These are phyloP conservation scores for Drosophila funebris DNA, from an alignment of 1,140 invertebrate species.

Conservation along the genomic window DNA sequence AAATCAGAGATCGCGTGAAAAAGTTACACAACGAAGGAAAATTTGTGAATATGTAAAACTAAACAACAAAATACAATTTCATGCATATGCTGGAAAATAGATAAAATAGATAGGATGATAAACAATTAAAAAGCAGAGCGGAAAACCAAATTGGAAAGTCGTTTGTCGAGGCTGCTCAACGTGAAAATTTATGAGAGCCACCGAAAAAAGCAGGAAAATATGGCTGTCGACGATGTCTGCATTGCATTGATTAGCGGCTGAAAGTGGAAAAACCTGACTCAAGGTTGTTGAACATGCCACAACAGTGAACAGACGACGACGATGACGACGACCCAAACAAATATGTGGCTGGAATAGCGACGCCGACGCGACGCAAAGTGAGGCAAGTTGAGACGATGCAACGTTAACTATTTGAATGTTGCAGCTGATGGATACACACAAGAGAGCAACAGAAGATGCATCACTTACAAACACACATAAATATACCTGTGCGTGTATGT, in stretches of 20 bases:
- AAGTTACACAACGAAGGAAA: constrained; percentile 63
- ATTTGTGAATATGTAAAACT: constrained; percentile 49
- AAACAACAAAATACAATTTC: constrained; percentile 19
- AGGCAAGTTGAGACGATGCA: constrained; percentile 6
- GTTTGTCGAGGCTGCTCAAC: constrained; percentile 35
- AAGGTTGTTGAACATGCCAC: constrained; percentile 82
- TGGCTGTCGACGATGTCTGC: constrained; percentile 46
- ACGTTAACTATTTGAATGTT: constrained; percentile 75
- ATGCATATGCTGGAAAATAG: constrained; percentile 24
- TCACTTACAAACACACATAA: constrained; percentile 18
- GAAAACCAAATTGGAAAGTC: constrained; percentile 77
- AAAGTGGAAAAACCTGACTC: constrained; percentile 84
- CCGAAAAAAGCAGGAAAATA: constrained; percentile 54
- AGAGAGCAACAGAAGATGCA: constrained; percentile 26
- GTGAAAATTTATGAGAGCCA: constrained; percentile 66
- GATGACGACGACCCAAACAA: constrained; percentile 34
- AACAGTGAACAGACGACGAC: constrained; percentile 20
- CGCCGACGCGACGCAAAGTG: constrained; percentile 25
- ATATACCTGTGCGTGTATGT: not conserved
- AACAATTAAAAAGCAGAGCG: constrained; percentile 46
- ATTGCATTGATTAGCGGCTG: constrained; percentile 66
- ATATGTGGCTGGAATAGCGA: constrained; percentile 61
- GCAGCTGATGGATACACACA: constrained; percentile 75
- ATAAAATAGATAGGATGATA: constrained; percentile 43
- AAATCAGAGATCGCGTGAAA: constrained; percentile 68